A percentile compares a stretch with the other conserved stretches of the same genome.
These are phyloP conservation scores for Pseudorectes ferrugineus DNA, from an alignment of 2,113 vertebrate species.

Conservation along the genomic window DNA sequence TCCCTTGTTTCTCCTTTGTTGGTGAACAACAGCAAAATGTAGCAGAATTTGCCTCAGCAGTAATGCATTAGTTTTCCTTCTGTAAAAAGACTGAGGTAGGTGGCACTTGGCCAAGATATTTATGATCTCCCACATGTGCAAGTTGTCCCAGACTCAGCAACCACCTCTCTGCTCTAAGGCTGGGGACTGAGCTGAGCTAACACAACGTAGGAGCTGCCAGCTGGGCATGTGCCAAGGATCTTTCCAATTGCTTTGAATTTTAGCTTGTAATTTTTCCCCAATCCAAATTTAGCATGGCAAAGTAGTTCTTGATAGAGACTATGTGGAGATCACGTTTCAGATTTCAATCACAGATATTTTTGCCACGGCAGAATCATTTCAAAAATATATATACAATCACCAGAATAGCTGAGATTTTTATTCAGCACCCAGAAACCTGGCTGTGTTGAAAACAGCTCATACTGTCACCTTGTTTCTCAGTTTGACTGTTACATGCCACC, in stretches of 20 bases:
- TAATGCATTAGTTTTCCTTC: neutral
- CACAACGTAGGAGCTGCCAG: neutral
- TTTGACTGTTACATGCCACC: neutral
- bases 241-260: neutral
- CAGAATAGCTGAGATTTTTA: neutral
- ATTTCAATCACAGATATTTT: neutral
- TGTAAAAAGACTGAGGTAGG: neutral
- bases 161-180: neutral
- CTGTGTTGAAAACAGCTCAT: neutral
- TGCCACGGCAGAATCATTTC: neutral
- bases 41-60: neutral
- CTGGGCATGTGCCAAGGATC: neutral
- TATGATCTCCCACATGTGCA: neutral
- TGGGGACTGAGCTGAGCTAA: neutral
- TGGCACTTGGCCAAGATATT: neutral
- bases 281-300: neutral
- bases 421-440: neutral
- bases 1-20: neutral
- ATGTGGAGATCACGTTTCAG: neutral
- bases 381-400: neutral
- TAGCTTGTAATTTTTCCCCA: neutral
- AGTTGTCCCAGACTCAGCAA: neutral
- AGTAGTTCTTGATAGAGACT: neutral
- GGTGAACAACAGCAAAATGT: neutral
- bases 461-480: neutral